Evolutionary conservation across 2,113 vertebrate species (phyloP).

Genomic region (human (Homo sapiens)): DNA sequence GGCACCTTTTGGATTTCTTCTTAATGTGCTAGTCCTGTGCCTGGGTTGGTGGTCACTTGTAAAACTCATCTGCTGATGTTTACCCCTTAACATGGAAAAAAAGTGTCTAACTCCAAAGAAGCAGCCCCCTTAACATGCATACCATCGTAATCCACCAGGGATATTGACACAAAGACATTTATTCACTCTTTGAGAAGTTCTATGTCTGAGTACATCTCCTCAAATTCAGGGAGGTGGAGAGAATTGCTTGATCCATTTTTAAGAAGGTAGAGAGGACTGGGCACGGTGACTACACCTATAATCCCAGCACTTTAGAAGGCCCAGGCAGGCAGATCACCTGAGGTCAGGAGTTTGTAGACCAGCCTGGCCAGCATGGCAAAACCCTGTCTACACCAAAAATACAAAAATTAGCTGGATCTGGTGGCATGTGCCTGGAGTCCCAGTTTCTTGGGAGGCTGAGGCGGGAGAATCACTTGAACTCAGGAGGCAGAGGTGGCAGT

Average conservation of each 20-base stretch:
- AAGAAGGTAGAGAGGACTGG: background rate
- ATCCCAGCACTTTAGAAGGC: too few relatives aligned
- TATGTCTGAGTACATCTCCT: background rate
- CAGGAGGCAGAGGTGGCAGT: too few relatives aligned
- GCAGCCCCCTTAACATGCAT: too few relatives aligned
- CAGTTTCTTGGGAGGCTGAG: too few relatives aligned
- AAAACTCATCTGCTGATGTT: background rate
- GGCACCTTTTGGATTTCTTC: background rate
- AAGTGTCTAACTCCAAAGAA: background rate
- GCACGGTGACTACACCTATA: too few relatives aligned
- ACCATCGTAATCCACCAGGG: background rate
- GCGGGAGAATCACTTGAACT: too few relatives aligned
- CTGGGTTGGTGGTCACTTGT: background rate
- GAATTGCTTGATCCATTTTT: background rate
- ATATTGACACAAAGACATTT: background rate
- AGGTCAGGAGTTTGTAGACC: too few relatives aligned
- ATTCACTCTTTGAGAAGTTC: background rate
- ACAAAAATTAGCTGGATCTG: too few relatives aligned
- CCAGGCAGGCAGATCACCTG: too few relatives aligned
- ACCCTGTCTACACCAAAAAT: too few relatives aligned
- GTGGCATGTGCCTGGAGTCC: too few relatives aligned
- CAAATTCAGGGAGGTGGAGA: background rate
- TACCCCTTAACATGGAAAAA: background rate
- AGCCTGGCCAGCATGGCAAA: too few relatives aligned
- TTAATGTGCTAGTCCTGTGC: background rate